These are phyloP conservation scores for Melanerpes formicivorus DNA, from an alignment of 2,113 vertebrate genomes.

Conservation along the genomic window DNA sequence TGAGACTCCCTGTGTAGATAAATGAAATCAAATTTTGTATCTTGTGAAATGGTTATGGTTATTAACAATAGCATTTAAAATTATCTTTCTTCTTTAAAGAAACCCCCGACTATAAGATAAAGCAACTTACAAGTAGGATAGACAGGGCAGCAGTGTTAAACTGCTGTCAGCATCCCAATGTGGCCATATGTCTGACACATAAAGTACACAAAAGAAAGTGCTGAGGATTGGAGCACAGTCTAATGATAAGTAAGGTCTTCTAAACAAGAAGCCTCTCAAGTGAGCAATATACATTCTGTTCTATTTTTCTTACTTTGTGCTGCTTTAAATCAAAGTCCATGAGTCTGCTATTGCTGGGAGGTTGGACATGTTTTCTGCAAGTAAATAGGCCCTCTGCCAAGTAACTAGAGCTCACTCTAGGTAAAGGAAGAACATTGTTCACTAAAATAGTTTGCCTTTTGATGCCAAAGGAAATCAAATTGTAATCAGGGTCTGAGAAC, in stretches of 20 bases:
- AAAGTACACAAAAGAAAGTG: conserved; percentile 55
- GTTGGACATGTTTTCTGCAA: conserved; percentile 66
- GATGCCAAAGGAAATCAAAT: conserved; percentile 91
- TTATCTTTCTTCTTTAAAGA: conserved; percentile 32
- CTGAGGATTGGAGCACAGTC: conserved; percentile 39
- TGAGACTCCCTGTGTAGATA: not conserved
- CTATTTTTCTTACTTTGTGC: conserved; percentile 50
- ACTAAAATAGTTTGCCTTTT: conserved; percentile 90
- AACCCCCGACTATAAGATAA: not conserved
- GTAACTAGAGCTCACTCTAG: conserved; percentile 73
- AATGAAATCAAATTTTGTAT: conserved; percentile 14
- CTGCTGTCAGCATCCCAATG: conserved; percentile 45
- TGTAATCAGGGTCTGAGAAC: conserved; percentile 84
- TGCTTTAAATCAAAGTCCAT: conserved; percentile 56
- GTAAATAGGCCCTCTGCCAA: conserved; percentile 70
- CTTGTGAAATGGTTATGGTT: not conserved
- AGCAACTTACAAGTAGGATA: conserved; percentile 30
- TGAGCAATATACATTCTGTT: conserved; percentile 55
- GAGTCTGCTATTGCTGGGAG: conserved; percentile 58
- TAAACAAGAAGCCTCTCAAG: conserved; percentile 41
- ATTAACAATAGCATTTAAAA: conserved; percentile 52
- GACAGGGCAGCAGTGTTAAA: conserved; percentile 26
- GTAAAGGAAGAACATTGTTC: conserved; percentile 92
- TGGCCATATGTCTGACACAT: conserved; percentile 59
- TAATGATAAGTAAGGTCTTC: conserved; percentile 1